Evolutionary conservation across 2,888 invertebrate genomes (phyloP), one percentile per base, ranked within the genome.

Genomic region (Melinaea menophilus): DNA sequence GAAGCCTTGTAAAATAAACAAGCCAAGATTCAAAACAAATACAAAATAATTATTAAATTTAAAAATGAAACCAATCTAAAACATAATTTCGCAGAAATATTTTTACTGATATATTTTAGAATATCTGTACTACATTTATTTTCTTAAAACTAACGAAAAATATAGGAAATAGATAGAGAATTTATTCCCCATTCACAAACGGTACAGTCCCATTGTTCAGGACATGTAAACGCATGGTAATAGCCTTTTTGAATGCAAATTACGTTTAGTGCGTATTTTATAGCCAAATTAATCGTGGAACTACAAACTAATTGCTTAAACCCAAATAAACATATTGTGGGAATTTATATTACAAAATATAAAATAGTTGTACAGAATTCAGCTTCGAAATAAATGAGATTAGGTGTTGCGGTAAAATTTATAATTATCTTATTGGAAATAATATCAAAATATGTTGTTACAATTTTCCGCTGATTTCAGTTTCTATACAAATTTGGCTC

Each of bases 401-500:
- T 51, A 41, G 9, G 9, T 41, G 4, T 51, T 51, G 31, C 4
- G 9, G 51, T 3, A 51, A 51, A 51, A 31, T 51, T 31, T 31
- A 22, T 11, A 7, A 51, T 51, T 51, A 51, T 31, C 22, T 2
- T 31, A 51, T 51, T 3, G 7, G 0, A 51, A 31, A 31, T 51
- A 13, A 51, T 22, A 13, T 22, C 22, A 31, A 31, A 31, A 31
- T 51, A 31, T 11, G 22, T 31, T 68, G 63, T 70, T 71, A 76
- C 70, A 73, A 75, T 78, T 78, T 80, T 75, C 71, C 71, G 72
- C 64, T 73, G 73, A 77, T 76, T 73, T 72, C 69, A 71, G 72
- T 75, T 77, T 71, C 74, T 73, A 72, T 77, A 78, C 72, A 74
- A 78, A 75, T 78, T 79, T 78, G 79, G 78, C 78, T 76, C 80